Base-by-base conservation (phyloP, 1,140 invertebrate genomes). In the Formica selysi region DNA sequence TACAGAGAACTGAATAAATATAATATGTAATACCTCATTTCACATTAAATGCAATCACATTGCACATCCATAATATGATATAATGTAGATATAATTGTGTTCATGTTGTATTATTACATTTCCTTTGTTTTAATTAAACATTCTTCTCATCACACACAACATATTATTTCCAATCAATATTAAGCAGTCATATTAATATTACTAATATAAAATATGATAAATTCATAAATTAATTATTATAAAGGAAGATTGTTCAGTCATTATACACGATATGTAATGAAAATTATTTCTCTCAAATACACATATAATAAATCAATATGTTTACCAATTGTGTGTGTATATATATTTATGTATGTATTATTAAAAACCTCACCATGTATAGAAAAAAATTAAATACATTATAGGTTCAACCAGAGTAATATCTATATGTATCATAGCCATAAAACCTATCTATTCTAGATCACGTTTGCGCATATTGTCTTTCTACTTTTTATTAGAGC, bases 211-310 rank as follows among this genome's bases (percentile, higher is more conserved):
- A 51, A 78, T 16, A 65, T 41, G 8, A 1, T 74, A 19, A 48
- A 5, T 64, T 32, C 19, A 76, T 32, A 44, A 76, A 76, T 19
- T 65, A 64, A 62, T 44, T n/a, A 13, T 65, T 51, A 67, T 5
- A 36, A 78, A 13, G 11, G 5, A 67, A 67, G 13, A 36, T 76
- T 57, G 4, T 48, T 51, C n/a, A 78, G 38, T 76, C 26, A 44
- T 74, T 57, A 83, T 78, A 79, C 19, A 13, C 59, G 19, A 78
- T 51, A 57, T 85, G 51, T 70, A 29, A 8, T 61, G 19, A 57
- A 10, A 57, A 13, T 10, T 22, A 57, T 54, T 29, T 64, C 32
- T 64, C 32, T 65, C n/a, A 7, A 41, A 59, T 11, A 51, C 11
- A 51, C 1, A 51, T 73, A 51, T 73, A 51, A 73, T 22, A 76